A percentile compares a stretch with the other conserved stretches of the same genome.
phyloP scores from a whole-genome alignment of 2,888 invertebrate genomes.

The Napeogenes sylphis region DNA sequence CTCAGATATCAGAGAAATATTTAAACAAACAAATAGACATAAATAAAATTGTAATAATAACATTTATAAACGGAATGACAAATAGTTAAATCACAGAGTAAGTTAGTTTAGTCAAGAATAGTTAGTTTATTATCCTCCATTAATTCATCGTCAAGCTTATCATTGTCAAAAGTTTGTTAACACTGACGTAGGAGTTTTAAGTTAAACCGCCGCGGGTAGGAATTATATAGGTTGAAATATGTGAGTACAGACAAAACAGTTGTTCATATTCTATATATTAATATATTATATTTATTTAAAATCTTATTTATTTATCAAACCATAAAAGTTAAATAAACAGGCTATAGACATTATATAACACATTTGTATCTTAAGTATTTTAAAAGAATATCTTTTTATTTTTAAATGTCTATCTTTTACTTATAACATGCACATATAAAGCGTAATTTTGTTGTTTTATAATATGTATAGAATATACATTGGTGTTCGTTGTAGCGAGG shows the following conservation, averaged over 20 bases:
- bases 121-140: constrained; percentile 25
- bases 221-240: constrained; percentile 32
- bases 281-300: constrained; percentile 23
- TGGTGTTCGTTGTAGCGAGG: constrained; percentile 24
- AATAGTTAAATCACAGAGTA: background rate
- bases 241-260: constrained; percentile 18
- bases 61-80: constrained; percentile 4
- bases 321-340: no score
- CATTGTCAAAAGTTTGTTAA: constrained; percentile 33
- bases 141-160: constrained; percentile 32
- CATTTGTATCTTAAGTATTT: no score
- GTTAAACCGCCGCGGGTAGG: constrained; percentile 29
- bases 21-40: no score
- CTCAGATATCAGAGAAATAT: no score
- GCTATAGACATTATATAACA: no score
- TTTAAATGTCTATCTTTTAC: no score
- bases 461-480: no score
- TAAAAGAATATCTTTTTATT: no score
- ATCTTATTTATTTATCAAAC: background rate
- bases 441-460: no score
- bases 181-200: constrained; percentile 28
- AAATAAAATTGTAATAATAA: no score
- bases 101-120: constrained; percentile 11
- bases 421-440: no score
- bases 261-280: constrained; percentile 13